phyloP scores from a whole-genome alignment of 2,113 vertebrate species.

The Alethe diademata region DNA sequence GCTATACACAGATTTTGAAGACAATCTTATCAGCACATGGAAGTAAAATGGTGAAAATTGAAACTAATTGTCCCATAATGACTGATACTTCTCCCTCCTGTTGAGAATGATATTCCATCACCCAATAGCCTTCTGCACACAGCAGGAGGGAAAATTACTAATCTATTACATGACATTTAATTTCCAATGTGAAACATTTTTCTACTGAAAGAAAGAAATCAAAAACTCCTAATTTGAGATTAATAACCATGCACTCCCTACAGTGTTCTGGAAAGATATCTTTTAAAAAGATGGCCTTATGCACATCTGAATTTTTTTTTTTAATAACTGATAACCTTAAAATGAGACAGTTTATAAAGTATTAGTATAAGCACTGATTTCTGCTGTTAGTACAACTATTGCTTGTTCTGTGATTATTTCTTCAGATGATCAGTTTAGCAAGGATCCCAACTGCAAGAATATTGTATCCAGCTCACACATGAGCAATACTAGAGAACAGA shows the following conservation, averaged over 20 bases:
- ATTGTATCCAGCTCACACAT: background rate
- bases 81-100: conserved; percentile 39
- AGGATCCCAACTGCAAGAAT: background rate
- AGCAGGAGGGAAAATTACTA: conserved; percentile 58
- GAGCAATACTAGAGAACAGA: background rate
- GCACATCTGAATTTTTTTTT: background rate
- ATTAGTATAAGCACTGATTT: background rate
- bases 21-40: conserved; percentile 42
- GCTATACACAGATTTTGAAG: conserved; percentile 25
- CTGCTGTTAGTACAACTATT: background rate
- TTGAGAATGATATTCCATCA: conserved; percentile 39
- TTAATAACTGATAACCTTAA: background rate
- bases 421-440: background rate
- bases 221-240: conserved; percentile 5
- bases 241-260: background rate
- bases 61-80: conserved; percentile 71
- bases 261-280: background rate
- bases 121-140: conserved; percentile 30
- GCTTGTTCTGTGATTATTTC: background rate
- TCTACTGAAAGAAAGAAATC: background rate
- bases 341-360: background rate
- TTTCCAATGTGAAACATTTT: conserved; percentile 40
- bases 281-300: background rate
- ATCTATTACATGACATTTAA: conserved; percentile 68
- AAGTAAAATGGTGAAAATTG: conserved; percentile 55